A percentile compares a stretch with the other conserved stretches of the same genome.
Conservation (phyloP, 1,140 invertebrate genomes). For the Drosophila nasuta region DNA sequence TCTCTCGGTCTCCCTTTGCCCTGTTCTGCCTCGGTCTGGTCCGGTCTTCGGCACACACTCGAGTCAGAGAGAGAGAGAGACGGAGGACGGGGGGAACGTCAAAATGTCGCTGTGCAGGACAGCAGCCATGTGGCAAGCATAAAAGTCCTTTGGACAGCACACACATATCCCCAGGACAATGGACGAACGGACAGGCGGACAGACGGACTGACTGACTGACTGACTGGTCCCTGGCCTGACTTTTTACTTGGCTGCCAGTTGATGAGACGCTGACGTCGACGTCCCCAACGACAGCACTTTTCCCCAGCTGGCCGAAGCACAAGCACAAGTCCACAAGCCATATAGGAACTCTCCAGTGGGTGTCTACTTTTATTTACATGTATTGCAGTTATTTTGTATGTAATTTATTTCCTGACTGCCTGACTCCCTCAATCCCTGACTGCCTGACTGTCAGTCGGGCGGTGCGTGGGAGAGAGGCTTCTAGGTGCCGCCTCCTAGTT, state of each 20-base stretch:
- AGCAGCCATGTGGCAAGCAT: slow-evolving; percentile 81
- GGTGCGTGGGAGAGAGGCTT: slow-evolving; percentile 51
- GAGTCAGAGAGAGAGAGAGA: slow-evolving; percentile 3
- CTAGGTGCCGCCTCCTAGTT: slow-evolving; percentile 12
- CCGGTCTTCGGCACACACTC: slow-evolving; percentile 38
- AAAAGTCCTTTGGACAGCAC: slow-evolving; percentile 75
- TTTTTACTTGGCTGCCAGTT: slow-evolving; percentile 71
- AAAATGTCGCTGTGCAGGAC: slow-evolving; percentile 77
- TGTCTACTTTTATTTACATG: slow-evolving; percentile 77
- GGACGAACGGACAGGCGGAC: slow-evolving; percentile 55
- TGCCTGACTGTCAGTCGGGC: not conserved
- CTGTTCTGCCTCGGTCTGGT: not conserved
- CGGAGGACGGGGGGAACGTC: slow-evolving; percentile 48
- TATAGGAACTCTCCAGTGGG: slow-evolving; percentile 21
- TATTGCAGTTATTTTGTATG: slow-evolving; percentile 82
- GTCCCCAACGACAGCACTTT: slow-evolving; percentile 2
- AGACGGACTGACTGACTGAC: slow-evolving; percentile 40
- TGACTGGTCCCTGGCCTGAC: slow-evolving; percentile 64
- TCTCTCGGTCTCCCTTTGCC: slow-evolving; percentile 7
- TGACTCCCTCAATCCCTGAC: not conserved
- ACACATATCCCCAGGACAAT: slow-evolving; percentile 36
- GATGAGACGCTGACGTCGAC: slow-evolving; percentile 75
- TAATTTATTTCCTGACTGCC: slow-evolving; percentile 73
- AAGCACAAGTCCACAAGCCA: slow-evolving; percentile 3
- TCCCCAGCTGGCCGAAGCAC: not conserved